phyloP scores from a whole-genome alignment of 2,888 invertebrate genomes.

The Microchrysa polita region DNA sequence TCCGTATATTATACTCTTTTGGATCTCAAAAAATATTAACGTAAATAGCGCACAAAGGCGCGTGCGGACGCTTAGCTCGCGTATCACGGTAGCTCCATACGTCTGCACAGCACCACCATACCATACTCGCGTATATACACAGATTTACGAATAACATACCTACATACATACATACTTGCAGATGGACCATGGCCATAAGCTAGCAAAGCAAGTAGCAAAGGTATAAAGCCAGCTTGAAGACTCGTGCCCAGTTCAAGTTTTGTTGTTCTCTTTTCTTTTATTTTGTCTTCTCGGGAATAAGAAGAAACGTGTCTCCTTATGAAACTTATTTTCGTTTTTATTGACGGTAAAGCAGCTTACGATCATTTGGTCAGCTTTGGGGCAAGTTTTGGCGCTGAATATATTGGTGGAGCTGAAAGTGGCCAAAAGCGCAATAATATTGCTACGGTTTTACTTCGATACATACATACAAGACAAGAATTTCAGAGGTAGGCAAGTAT shows the following conservation, averaged over 20 bases:
- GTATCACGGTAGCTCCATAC: slow-evolving; percentile 60
- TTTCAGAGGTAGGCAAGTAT: too few species aligned
- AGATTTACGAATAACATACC: slow-evolving; percentile 37
- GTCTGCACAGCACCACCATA: slow-evolving; percentile 35
- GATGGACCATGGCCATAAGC: slow-evolving; percentile 37
- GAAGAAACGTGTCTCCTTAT: slow-evolving; percentile 40
- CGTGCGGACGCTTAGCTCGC: slow-evolving; percentile 56
- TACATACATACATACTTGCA: slow-evolving; percentile 44
- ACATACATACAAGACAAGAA: too few species aligned
- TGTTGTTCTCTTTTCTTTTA: slow-evolving; percentile 10
- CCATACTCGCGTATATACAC: slow-evolving; percentile 23
- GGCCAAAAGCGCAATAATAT: too few species aligned
- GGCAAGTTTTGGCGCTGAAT: slow-evolving; percentile 21
- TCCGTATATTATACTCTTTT: neutral
- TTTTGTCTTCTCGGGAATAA: neutral
- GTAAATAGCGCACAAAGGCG: slow-evolving; percentile 51
- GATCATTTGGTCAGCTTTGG: slow-evolving; percentile 23
- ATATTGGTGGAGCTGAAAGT: too few species aligned
- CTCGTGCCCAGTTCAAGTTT: slow-evolving; percentile 39
- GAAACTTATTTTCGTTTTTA: slow-evolving; percentile 40
- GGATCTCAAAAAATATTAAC: slow-evolving; percentile 46
- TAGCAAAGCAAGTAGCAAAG: slow-evolving; percentile 33
- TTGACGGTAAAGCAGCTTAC: slow-evolving; percentile 31
- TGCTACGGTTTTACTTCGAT: too few species aligned
- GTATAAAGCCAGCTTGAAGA: slow-evolving; percentile 24